Conservation (phyloP, 2,888 invertebrate species). For the Sussaba pulchella region DNA sequence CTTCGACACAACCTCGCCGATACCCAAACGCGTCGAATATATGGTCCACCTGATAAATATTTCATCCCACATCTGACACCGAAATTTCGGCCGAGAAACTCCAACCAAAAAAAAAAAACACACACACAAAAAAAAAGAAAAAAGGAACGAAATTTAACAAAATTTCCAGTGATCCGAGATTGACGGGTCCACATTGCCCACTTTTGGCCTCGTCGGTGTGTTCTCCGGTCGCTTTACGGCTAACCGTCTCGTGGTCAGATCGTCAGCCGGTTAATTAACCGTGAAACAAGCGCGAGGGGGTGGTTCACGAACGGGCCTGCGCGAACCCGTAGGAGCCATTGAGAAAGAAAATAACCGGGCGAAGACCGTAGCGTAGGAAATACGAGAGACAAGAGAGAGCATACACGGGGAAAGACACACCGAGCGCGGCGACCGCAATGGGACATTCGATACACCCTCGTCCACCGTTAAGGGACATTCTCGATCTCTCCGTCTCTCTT, state of each 20-base stretch:
- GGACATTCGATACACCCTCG: constrained; percentile 84
- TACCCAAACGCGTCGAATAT: too few relatives aligned
- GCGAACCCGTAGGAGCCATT: constrained; percentile 36
- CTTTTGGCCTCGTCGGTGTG: not conserved
- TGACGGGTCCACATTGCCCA: not conserved
- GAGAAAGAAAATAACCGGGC: constrained; percentile 36
- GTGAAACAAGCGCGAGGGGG: constrained; percentile 84
- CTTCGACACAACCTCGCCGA: too few relatives aligned
- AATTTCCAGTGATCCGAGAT: not conserved
- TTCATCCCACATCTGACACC: too few relatives aligned
- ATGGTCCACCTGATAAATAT: not conserved
- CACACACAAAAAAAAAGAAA: too few relatives aligned
- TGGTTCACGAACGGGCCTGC: constrained; percentile 71
- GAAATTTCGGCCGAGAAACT: too few relatives aligned
- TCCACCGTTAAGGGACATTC: constrained; percentile 64
- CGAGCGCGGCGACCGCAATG: constrained; percentile 80
- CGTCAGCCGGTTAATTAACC: constrained; percentile 84
- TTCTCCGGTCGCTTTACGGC: constrained; percentile 68
- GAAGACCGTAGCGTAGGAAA: constrained; percentile 13
- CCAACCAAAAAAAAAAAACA: not conserved
- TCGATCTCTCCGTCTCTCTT: constrained; percentile 45
- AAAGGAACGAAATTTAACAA: too few relatives aligned
- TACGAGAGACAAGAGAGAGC: constrained; percentile 17
- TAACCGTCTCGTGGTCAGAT: constrained; percentile 83
- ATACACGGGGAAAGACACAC: constrained; percentile 73